Percentiles rank a stretch among this genome's conserved stretches.
These are phyloP conservation scores for Toxotes lorentzi DNA, from an alignment of 2,797 vertebrate genomes.

Conservation along the genomic window DNA sequence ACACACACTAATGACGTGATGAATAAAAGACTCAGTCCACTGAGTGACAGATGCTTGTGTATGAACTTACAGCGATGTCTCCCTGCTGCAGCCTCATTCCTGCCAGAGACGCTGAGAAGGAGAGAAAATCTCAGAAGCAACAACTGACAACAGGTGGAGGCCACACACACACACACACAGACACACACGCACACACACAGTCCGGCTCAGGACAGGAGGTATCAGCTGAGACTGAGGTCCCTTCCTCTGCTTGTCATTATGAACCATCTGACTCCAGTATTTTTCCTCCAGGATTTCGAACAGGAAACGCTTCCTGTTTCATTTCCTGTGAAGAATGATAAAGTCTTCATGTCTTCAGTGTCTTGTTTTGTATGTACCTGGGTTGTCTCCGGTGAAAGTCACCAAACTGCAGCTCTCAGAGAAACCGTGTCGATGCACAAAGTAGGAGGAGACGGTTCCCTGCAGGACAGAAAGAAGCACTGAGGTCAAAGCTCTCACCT, in stretches of 20 bases:
- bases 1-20: constrained; percentile 3
- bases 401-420: constrained; percentile 88
- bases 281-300: no score
- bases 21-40: not conserved
- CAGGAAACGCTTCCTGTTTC: no score
- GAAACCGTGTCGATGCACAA: constrained; percentile 89
- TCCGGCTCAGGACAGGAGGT: no score
- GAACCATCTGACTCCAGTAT: no score
- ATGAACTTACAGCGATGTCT: constrained; percentile 91
- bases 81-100: constrained; percentile 94
- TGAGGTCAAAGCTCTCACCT: no score
- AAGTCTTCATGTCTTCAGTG: no score
- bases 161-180: no score
- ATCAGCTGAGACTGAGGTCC: no score
- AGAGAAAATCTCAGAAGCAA: not conserved
- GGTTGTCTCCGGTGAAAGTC: constrained; percentile 97
- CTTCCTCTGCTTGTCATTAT: no score
- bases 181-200: no score
- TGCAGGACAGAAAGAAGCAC: constrained; percentile 60
- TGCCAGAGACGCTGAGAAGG: constrained; percentile 90
- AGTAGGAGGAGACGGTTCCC: constrained; percentile 90
- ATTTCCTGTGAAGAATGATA: no score
- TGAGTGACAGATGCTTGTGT: not conserved
- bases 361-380: constrained; percentile 82
- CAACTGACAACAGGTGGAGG: no score